Evolutionary conservation across 1,140 invertebrate genomes (phyloP), one percentile per base, ranked within the genome.

Genomic region (Drosophila tani): DNA sequence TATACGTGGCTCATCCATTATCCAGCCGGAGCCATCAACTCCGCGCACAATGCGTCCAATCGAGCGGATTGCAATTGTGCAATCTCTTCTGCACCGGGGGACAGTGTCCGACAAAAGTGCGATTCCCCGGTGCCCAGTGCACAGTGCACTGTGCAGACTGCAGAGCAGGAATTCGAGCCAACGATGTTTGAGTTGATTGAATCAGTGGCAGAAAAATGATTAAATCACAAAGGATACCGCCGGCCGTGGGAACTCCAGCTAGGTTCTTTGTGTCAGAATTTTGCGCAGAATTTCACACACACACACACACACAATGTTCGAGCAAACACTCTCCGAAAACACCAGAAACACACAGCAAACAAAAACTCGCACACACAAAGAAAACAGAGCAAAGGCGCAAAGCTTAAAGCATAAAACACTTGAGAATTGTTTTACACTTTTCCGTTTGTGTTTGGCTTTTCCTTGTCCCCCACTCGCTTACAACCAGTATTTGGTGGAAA

Each of bases 341-440:
- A 24, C 58, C 51, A 45, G 68, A 43, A 45, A 47, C 21, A 19
- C 47, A 56, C 55, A 46, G 57, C 76, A 62, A 68, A 68, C 80
- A 79, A 27, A 27, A 47, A 50, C 51, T 40, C 40, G 15, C 40
- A 51, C 19, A 35, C 19, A 70, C 59, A 64, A 53, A 59, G 67
- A 43, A 55, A 59, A 78, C 40, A 71, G 45, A 24, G 49, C 43
- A 75, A 84, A 88, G 77, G 80, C 71, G 82, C 64, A 74, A 84
- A 68, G 84, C 84, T 84, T 90, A 90, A 81, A 84, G 81, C 81
- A 64, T 75, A 75, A 90, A 90, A 73, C 84, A 85, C 84, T 88
- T 88, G 81, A 88, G 84, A 88, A 88, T 85, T 90, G 81, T 63
- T 88, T 90, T 78, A 79, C 85, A 84, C 83, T 79, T 87, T 87